These are phyloP conservation scores for Cetonia aurata DNA, from an alignment of 2,888 invertebrate genomes.

Conservation along the genomic window DNA sequence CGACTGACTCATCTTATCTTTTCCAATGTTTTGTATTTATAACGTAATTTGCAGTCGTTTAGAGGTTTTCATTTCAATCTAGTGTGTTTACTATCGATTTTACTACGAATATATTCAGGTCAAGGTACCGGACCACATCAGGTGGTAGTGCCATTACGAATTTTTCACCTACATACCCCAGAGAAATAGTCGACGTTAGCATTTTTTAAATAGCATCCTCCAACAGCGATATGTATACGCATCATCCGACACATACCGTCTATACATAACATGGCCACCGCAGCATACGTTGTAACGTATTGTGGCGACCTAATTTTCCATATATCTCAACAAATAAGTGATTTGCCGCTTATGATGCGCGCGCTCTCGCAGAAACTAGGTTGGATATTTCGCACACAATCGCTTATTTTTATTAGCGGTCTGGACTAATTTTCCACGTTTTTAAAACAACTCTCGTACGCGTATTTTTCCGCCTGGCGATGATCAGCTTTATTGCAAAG, in stretches of 20 bases:
- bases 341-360: slow-evolving; percentile 1
- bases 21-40: slow-evolving; percentile 3
- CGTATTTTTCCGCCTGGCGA: no score
- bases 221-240: slow-evolving; percentile 2
- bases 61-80: not conserved
- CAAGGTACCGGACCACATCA: not conserved
- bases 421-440: slow-evolving; percentile 28
- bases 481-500: no score
- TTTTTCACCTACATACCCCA: slow-evolving; percentile 8
- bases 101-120: slow-evolving; percentile 2
- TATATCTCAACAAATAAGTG: slow-evolving; percentile 16
- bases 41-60: not conserved
- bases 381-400: slow-evolving; percentile 31
- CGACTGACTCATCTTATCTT: no score
- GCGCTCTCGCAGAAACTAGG: slow-evolving; percentile 22
- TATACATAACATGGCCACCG: not conserved
- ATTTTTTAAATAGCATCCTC: slow-evolving; percentile 21
- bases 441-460: not conserved
- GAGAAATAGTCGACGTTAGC: not conserved
- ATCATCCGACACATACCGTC: not conserved
- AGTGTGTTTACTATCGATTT: no score
- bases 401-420: slow-evolving; percentile 28
- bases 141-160: not conserved
- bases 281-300: not conserved
- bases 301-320: slow-evolving; percentile 18